Evolutionary conservation across 2,797 vertebrate genomes (phyloP).

Genomic region (Pygocentrus nattereri): DNA sequence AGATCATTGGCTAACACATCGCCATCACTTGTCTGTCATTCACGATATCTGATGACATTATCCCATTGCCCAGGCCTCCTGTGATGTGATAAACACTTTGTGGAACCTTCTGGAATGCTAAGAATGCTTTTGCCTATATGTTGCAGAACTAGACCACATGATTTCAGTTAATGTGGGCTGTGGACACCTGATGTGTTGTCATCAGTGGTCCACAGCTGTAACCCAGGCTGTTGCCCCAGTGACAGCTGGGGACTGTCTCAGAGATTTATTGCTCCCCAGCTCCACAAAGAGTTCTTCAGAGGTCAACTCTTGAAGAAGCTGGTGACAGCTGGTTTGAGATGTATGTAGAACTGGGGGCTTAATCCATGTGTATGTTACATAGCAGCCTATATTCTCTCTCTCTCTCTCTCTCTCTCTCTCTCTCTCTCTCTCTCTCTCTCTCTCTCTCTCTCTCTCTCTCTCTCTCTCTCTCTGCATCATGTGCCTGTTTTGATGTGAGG

Average conservation of each 20-base stretch:
- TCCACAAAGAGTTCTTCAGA: constrained; percentile 15
- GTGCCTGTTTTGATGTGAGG: too few species aligned
- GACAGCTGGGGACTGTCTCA: constrained; percentile 34
- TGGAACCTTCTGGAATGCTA: constrained; percentile 71
- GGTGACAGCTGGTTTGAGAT: constrained; percentile 63
- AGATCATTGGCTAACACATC: too few species aligned
- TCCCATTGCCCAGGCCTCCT: too few species aligned
- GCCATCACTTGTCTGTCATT: too few species aligned
- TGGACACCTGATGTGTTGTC: neutral
- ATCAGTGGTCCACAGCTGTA: neutral
- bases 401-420: too few species aligned
- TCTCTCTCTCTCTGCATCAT: neutral
- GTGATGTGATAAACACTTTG: constrained; percentile 62
- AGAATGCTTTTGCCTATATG: constrained; percentile 61
- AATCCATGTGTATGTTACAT: neutral
- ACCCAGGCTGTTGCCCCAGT: neutral
- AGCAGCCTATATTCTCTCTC: neutral
- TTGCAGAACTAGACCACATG: constrained; percentile 20
- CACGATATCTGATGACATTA: too few species aligned
- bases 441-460: too few species aligned
- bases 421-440: too few species aligned
- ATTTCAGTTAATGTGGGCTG: neutral
- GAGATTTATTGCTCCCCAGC: neutral
- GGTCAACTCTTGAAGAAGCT: constrained; percentile 61
- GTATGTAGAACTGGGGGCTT: neutral